phyloP scores from a whole-genome alignment of 2,888 invertebrate genomes.

The Arge pagana region DNA sequence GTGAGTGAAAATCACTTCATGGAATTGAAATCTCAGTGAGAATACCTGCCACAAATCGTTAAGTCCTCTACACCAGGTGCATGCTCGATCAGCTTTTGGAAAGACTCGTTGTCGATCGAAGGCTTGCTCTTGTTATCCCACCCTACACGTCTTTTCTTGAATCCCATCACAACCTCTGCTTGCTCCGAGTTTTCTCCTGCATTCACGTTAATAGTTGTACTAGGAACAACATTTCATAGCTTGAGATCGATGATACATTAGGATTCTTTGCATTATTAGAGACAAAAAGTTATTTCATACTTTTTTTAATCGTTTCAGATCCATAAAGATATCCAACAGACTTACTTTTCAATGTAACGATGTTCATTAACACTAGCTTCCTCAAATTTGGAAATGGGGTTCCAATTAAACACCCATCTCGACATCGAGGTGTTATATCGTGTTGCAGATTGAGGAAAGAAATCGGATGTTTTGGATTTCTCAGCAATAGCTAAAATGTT shows the following conservation, averaged over 20 bases:
- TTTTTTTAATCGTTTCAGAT: background rate
- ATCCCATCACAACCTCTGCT: background rate
- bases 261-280: too few species aligned
- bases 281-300: too few species aligned
- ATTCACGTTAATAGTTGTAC: background rate
- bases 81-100: constrained; percentile 2
- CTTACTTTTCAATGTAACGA: constrained; percentile 4
- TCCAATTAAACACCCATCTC: background rate
- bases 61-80: constrained; percentile 4
- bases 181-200: background rate
- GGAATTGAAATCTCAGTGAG: too few species aligned
- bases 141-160: constrained; percentile 4
- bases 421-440: background rate
- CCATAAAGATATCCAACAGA: background rate
- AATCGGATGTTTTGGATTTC: constrained; percentile 5
- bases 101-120: background rate
- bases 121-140: background rate
- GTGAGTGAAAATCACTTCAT: too few species aligned
- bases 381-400: background rate
- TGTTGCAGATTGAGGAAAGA: background rate
- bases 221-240: too few species aligned
- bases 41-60: constrained; percentile 4
- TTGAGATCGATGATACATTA: too few species aligned
- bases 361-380: constrained; percentile 4
- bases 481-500: constrained; percentile 6